Conservation (phyloP, 2,797 vertebrate genomes). For the Molossus molossus region DNA sequence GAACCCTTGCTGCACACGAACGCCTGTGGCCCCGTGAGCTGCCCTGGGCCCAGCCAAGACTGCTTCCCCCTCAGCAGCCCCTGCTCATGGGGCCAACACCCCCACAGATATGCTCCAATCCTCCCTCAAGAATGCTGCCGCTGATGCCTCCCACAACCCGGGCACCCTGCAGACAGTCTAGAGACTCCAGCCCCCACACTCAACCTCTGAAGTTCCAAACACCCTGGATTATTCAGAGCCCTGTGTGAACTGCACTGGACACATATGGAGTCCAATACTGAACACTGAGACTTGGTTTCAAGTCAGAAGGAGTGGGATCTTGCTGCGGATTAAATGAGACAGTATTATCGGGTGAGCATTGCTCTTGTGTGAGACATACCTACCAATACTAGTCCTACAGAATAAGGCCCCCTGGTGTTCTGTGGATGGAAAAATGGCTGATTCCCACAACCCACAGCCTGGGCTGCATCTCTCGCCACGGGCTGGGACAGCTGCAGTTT, state of each 20-base stretch:
- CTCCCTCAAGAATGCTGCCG: slow-evolving; percentile 88
- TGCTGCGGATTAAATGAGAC: slow-evolving; percentile 93
- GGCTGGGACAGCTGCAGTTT: too few relatives aligned
- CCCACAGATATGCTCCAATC: slow-evolving; percentile 81
- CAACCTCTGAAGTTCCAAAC: slow-evolving; percentile 84
- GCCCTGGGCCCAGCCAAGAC: slow-evolving; percentile 83
- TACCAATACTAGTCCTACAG: slow-evolving; percentile 64
- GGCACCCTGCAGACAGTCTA: slow-evolving; percentile 89
- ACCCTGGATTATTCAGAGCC: slow-evolving; percentile 83
- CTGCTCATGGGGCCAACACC: slow-evolving; percentile 80
- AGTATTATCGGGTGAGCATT: slow-evolving; percentile 72
- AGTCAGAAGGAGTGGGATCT: slow-evolving; percentile 87
- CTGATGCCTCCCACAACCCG: slow-evolving; percentile 86
- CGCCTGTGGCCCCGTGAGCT: slow-evolving; percentile 82
- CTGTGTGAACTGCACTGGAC: slow-evolving; percentile 88
- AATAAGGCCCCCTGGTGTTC: neutral
- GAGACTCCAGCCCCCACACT: slow-evolving; percentile 90
- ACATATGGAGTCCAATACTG: slow-evolving; percentile 75
- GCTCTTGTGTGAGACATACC: slow-evolving; percentile 73
- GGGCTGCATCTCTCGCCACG: neutral
- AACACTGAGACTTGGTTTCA: slow-evolving; percentile 83
- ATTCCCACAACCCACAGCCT: neutral
- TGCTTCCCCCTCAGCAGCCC: slow-evolving; percentile 64
- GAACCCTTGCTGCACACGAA: neutral
- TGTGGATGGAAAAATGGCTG: neutral